Conservation (phyloP, 2,888 invertebrate genomes). For the Eucera pruinosa region DNA sequence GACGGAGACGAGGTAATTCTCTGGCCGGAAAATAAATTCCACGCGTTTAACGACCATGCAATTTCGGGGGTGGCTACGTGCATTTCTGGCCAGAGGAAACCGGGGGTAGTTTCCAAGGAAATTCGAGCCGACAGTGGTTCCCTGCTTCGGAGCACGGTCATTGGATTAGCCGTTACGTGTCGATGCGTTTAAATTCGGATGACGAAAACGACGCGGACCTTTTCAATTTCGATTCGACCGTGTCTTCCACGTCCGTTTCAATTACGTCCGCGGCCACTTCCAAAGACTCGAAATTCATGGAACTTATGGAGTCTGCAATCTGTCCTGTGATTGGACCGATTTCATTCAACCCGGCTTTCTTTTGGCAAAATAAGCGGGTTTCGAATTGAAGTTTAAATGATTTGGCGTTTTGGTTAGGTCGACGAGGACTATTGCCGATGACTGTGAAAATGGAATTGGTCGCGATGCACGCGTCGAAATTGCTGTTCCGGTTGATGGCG, state of each 20-base stretch:
- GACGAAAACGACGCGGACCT: conserved; percentile 38
- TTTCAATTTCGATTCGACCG: conserved; percentile 56
- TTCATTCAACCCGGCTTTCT: conserved; percentile 17
- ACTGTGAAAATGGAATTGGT: not conserved
- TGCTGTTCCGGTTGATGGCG: not conserved
- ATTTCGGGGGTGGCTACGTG: conserved; percentile 2
- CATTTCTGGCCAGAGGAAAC: not conserved
- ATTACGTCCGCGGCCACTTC: conserved; percentile 37
- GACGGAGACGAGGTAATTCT: not conserved
- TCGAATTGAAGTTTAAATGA: too few relatives aligned
- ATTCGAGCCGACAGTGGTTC: conserved; percentile 26
- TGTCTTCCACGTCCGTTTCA: conserved; percentile 41
- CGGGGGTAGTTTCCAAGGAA: conserved; percentile 18
- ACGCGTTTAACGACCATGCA: conserved; percentile 16
- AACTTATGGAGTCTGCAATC: conserved; percentile 51
- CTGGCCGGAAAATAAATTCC: conserved; percentile 18
- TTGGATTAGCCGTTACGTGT: conserved; percentile 50
- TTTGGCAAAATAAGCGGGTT: not conserved
- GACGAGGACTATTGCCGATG: not conserved
- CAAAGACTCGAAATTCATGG: not conserved
- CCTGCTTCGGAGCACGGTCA: conserved; percentile 13
- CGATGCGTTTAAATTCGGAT: conserved; percentile 55
- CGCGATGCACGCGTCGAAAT: not conserved
- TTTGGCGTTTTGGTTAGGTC: too few relatives aligned
- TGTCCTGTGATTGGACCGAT: conserved; percentile 29